phyloP scores from a whole-genome alignment of 2,113 vertebrate species.

The Odocoileus hemionus region DNA sequence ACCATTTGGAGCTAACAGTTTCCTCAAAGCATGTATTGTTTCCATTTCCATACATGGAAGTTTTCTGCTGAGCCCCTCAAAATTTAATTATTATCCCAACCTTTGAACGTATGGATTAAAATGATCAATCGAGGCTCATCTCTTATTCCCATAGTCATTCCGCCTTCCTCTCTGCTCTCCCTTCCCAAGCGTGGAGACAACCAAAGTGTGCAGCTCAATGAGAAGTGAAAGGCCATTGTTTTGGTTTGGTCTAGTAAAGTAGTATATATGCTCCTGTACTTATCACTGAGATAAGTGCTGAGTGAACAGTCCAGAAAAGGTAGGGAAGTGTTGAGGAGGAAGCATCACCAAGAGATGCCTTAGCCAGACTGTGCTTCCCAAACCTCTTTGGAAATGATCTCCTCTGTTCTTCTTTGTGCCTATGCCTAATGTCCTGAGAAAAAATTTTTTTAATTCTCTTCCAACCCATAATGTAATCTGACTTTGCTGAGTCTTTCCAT shows the following conservation, averaged over 20 bases:
- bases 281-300: not conserved
- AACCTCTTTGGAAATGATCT: not conserved
- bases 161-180: not conserved
- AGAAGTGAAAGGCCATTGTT: not conserved
- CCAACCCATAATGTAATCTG: constrained; percentile 51
- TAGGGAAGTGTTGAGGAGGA: not conserved
- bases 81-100: not conserved
- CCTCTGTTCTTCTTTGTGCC: not conserved
- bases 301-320: not conserved
- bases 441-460: not conserved
- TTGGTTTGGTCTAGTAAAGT: not conserved
- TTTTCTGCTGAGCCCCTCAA: not conserved
- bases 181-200: not conserved
- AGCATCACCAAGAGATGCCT: not conserved
- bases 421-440: constrained; percentile 13
- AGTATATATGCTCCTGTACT: not conserved
- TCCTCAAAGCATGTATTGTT: not conserved
- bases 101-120: not conserved
- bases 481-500: constrained; percentile 45
- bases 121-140: not conserved
- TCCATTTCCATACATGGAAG: not conserved
- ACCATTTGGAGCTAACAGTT: not conserved
- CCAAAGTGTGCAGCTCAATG: not conserved
- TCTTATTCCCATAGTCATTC: not conserved
- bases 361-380: not conserved